Evolutionary conservation across 2,113 vertebrate species (phyloP), one percentile per base, ranked within the genome.

Genomic region (Bucco capensis): DNA sequence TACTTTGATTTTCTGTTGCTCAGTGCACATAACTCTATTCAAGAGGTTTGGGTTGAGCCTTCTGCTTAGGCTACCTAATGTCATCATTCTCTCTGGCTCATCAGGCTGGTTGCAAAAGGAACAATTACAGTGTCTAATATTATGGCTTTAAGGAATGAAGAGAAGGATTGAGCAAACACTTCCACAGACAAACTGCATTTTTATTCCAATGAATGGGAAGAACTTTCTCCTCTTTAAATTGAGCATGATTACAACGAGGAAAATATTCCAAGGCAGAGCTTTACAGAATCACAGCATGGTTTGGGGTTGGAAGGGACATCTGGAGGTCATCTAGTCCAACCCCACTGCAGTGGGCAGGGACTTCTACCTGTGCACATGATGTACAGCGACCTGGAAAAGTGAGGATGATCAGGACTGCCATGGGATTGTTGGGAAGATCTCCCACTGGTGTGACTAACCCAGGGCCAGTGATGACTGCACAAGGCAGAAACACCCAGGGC

Each of bases 1-100:
- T 81, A 40, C 30, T 67, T 66, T 60, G 37, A 28, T 67, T 93
- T 92, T 81, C 8, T 94, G 90, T 67, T 84, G 40, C 31, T 65
- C 62, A 57, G 5, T 61, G n/a, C 64, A 69, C n/a, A 65, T 15
- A 71, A 69, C 71, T 84, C 19, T 67, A 65, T 82, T 58, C 13
- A 73, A 82, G 44, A 19, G 18, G 5, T 58, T 78, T 89, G 44
- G 56, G 73, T 72, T 69, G 10, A 69, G 27, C 33, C 38, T 66
- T 82, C 58, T 79, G 5, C 33, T 42, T 72, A 37, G 16, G 14
- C 69, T 83, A n/a, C 28, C 19, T 73, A 58, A 67, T 24, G 24
- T 77, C 42, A 58, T 62, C 53, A 74, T 75, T 88, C 47, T 86
- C 49, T 86, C 65, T 42, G 17, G 12, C 14, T 88, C 7, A 1